These are phyloP conservation scores for Oryzias sinensis DNA, from an alignment of 2,797 vertebrate genomes.

Conservation along the genomic window DNA sequence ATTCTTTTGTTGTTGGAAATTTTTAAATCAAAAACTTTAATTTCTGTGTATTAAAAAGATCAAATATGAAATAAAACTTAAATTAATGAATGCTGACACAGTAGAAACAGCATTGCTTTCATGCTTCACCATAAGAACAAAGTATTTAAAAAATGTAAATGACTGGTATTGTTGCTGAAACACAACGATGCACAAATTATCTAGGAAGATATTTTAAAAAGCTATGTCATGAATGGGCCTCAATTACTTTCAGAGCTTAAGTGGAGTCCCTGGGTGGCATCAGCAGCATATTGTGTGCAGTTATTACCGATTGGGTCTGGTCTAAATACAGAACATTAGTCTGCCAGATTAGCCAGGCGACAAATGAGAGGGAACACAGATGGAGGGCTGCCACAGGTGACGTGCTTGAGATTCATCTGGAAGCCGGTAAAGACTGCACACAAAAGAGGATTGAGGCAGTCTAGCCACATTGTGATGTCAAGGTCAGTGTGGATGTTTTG, in stretches of 20 bases:
- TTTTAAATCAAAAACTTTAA: too few relatives aligned
- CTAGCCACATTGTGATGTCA: conserved; percentile 40
- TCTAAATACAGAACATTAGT: conserved; percentile 73
- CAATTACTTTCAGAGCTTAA: conserved; percentile 66
- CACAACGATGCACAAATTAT: conserved; percentile 29
- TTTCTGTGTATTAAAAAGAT: too few relatives aligned
- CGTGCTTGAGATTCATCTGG: conserved; percentile 53
- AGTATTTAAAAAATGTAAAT: conserved; percentile 24
- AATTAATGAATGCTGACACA: neutral
- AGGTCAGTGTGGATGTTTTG: conserved; percentile 52
- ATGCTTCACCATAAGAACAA: neutral
- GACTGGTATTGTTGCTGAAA: conserved; percentile 29
- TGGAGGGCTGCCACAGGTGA: conserved; percentile 67
- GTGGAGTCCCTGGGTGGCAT: conserved; percentile 36
- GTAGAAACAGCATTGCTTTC: conserved; percentile 1
- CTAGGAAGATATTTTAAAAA: conserved; percentile 35
- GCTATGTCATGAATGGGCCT: conserved; percentile 42
- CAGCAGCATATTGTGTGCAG: conserved; percentile 46
- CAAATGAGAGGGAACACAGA: conserved; percentile 55
- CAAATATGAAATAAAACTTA: too few relatives aligned
- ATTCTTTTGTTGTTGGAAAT: too few relatives aligned
- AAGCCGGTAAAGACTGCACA: conserved; percentile 54
- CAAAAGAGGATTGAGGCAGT: conserved; percentile 33
- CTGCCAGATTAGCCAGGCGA: conserved; percentile 67
- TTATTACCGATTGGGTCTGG: conserved; percentile 49